Base-by-base conservation (phyloP, 2,797 vertebrate genomes). In the Zalophus californianus region DNA sequence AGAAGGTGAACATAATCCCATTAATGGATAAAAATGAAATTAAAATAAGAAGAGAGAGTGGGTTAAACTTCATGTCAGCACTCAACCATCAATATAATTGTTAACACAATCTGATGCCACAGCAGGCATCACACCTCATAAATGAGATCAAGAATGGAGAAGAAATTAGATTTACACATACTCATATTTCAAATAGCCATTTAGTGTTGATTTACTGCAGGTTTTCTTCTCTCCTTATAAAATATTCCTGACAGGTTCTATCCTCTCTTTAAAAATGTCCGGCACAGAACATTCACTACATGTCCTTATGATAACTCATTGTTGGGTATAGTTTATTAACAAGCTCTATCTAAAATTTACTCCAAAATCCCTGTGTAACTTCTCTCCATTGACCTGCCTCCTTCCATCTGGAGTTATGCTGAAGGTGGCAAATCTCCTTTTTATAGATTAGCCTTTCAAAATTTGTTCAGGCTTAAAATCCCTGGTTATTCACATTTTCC, bases 81-180 rank as follows among this genome's bases (percentile, higher is more conserved):
- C 16, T 83, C 73, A 86, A 75, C 50, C 54, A 80, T 48, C 85
- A 75, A 29, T 70, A 20, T 48, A 27, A 93, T 9, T 80, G 72
- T 79, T 87, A 92, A 83, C 58, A 95, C 44, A 83, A 64, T 78
- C 94, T 90, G 80, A 20, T 7, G 7, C 48, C 83, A 52, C 77
- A 84, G 94, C 85, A 92, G 91, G 80, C 15, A 79, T 79, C 50
- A 5, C 60, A 35, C 56, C 62, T 82, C 50, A 35, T 72, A 93
- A 95, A 97, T n/a, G 62, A 95, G 91, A 90, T 50, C 85, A 87
- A 96, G 87, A 95, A 62, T 11, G 41, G 94, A 78, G 70, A 85
- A 56, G 75, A 86, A 96, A 94, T 88, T 44, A 95, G 72, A 92
- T 91, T 92, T 95, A 86, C 15, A 73, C 88, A 94, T 90, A 96